These are phyloP conservation scores for Melanotaenia trifasciata DNA, from an alignment of 2,797 vertebrate genomes.

Conservation along the genomic window DNA sequence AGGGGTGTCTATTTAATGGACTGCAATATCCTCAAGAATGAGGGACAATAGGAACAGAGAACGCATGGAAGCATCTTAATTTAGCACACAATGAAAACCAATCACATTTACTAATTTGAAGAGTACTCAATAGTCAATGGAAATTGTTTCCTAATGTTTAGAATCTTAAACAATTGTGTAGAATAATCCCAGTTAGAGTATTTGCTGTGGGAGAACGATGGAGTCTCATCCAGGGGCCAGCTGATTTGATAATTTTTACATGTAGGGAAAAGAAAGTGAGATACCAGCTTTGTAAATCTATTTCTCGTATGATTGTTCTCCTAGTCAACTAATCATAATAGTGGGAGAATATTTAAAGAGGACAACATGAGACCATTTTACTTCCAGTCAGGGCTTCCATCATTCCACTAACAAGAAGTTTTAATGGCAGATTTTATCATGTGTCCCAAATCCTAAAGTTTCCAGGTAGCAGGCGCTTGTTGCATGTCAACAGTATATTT, in stretches of 20 bases:
- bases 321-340: no score
- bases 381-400: neutral
- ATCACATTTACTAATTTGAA: neutral
- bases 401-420: neutral
- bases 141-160: neutral
- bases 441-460: neutral
- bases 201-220: neutral
- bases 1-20: neutral
- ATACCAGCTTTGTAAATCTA: no score
- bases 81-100: neutral
- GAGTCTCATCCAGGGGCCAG: neutral
- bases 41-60: neutral
- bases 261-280: neutral
- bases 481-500: neutral
- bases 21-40: neutral
- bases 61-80: neutral
- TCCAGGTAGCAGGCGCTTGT: neutral
- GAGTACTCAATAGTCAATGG: neutral
- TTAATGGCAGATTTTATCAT: neutral
- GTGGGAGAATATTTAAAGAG: no score
- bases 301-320: no score
- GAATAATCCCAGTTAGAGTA: no score
- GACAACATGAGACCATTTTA: neutral
- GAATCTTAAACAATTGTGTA: no score
- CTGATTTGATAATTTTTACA: neutral